phyloP scores from a whole-genome alignment of 2,113 vertebrate species.

The Takifugu bimaculatus region DNA sequence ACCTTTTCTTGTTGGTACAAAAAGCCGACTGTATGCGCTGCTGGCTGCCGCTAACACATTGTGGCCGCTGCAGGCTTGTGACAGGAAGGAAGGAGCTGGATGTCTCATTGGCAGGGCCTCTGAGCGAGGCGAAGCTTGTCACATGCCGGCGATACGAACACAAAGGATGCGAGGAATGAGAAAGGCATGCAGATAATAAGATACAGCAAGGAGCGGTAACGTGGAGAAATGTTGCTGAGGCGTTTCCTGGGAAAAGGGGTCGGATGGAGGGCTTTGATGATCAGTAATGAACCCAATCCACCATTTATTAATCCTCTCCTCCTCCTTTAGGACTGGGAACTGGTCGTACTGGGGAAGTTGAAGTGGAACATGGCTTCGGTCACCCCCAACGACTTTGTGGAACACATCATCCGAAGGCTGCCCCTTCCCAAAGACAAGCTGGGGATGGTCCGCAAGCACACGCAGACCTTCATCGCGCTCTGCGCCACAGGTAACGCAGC shows the following conservation, averaged over 20 bases:
- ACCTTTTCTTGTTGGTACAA: slow-evolving; percentile 23
- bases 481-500: slow-evolving; percentile 87
- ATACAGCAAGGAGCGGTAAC: slow-evolving; percentile 60
- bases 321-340: slow-evolving; percentile 86
- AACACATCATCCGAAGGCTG: slow-evolving; percentile 89
- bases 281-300: slow-evolving; percentile 10
- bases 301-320: not conserved
- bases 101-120: slow-evolving; percentile 60
- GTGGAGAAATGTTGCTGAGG: slow-evolving; percentile 54
- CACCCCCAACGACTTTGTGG: slow-evolving; percentile 93
- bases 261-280: slow-evolving; percentile 47
- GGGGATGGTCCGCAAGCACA: slow-evolving; percentile 88
- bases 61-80: slow-evolving; percentile 58
- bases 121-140: slow-evolving; percentile 55
- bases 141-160: slow-evolving; percentile 59
- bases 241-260: slow-evolving; percentile 53
- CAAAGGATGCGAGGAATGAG: slow-evolving; percentile 70
- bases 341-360: slow-evolving; percentile 93
- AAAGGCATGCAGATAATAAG: slow-evolving; percentile 71
- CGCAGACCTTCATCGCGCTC: slow-evolving; percentile 92
- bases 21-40: slow-evolving; percentile 27
- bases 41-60: slow-evolving; percentile 38
- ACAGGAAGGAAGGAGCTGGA: slow-evolving; percentile 66
- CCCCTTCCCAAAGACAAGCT: slow-evolving; percentile 87
- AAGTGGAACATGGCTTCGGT: slow-evolving; percentile 96